A percentile compares a stretch with the other conserved stretches of the same genome.
These are phyloP conservation scores for Pandemis cinnamomeana DNA, from an alignment of 2,888 invertebrate genomes.

Conservation along the genomic window DNA sequence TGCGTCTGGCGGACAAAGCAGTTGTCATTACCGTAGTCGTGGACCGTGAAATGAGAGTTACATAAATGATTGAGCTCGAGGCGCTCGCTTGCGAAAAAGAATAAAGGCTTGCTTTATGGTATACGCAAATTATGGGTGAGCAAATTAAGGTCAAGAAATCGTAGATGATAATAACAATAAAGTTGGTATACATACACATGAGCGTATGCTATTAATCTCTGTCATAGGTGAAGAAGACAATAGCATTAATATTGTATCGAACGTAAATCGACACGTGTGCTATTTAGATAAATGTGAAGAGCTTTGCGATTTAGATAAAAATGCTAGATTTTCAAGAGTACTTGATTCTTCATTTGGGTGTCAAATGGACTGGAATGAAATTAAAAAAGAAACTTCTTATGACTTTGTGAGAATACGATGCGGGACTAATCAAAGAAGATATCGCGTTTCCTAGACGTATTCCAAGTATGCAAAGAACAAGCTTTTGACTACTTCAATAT, in stretches of 20 bases:
- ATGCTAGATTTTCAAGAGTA: too few species aligned
- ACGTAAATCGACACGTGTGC: background rate
- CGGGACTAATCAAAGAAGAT: background rate
- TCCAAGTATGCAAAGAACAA: background rate
- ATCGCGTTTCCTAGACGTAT: background rate
- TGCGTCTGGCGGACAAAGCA: constrained; percentile 37
- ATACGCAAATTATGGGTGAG: background rate
- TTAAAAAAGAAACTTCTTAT: background rate
- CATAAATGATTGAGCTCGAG: constrained; percentile 18
- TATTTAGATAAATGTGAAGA: too few species aligned
- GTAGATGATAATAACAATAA: background rate
- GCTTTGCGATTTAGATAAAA: too few species aligned
- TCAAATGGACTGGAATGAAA: background rate
- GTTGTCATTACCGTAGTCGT: constrained; percentile 37
- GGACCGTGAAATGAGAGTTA: constrained; percentile 37
- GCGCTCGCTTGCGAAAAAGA: constrained; percentile 6
- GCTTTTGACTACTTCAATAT: background rate
- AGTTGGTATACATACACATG: background rate
- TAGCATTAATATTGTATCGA: background rate
- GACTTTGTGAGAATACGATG: background rate
- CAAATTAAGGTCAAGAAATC: constrained; percentile 1
- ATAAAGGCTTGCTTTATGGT: constrained; percentile 6
- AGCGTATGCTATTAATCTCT: too few species aligned
- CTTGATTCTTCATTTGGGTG: background rate
- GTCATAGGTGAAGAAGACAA: background rate